Base-by-base conservation (phyloP, 2,888 invertebrate species). In the Oithona nana region DNA sequence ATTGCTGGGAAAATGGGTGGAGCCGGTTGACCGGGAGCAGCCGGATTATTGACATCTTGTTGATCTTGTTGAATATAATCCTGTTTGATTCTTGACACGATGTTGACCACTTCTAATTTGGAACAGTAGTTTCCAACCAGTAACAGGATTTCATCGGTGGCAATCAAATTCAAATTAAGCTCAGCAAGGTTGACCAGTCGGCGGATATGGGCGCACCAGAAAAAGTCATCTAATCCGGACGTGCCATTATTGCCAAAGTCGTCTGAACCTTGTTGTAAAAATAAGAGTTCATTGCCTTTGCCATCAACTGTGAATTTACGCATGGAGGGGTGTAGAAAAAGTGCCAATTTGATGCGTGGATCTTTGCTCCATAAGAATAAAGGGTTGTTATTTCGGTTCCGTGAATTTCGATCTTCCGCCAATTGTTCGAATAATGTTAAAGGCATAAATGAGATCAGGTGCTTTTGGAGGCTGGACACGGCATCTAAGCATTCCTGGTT, bases 141-240 rank as follows among this genome's bases (percentile, higher is more conserved):
- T 3, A 39, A 13, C 1, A 59, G 59, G n/a, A 59, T 59, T 28
- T 59, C 59, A 26, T 59, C 59, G 13, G 59, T 59, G 11, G 59
- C 50, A 50, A 59, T 59, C 13, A 59, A 20, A 3, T 59, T 59
- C 13, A 59, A 26, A 26, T 28, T 39, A 16, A 59, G 26, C 16
- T 39, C n/a, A 11, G 50, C 29, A 16, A 59, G 59, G 29, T 59
- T 59, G 6, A 48, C 26, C 20, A 59, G 49, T 3, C 50, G 48
- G 28, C 24, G 28, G 22, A 59, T 48, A n/a, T 59, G 59, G 13
- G 16, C 24, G n/a, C 59, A 59, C 59, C 59, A 59, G n/a, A 59
- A 59, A n/a, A 59, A 28, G 16, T 59, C 59, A 20, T 59, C 59
- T 29, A 59, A 24, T 22, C 59, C 59, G 6, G 8, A 6, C 8